Evolutionary conservation across 2,888 invertebrate species (phyloP).

Genomic region (Notodonta dromedarius): DNA sequence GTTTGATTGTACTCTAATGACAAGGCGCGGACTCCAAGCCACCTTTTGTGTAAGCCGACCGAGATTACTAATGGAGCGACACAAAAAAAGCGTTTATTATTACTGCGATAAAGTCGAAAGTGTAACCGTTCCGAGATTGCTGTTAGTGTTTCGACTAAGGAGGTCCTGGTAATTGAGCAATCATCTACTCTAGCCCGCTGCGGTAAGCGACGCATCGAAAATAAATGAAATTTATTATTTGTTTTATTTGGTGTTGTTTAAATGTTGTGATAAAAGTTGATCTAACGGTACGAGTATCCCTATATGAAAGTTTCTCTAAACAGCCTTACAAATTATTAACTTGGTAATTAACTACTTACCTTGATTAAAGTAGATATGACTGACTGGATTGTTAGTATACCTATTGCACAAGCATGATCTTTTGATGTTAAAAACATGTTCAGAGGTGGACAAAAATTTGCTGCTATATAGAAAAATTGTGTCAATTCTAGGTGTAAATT

Average conservation of each 20-base stretch:
- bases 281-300: no score
- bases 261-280: not conserved
- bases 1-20: conserved; percentile 83
- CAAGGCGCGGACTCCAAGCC: conserved; percentile 78
- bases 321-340: no score
- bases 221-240: conserved; percentile 79
- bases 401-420: no score
- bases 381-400: no score
- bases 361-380: no score
- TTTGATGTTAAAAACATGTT: no score
- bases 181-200: conserved; percentile 81
- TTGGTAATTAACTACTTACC: no score
- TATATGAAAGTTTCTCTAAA: not conserved
- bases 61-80: conserved; percentile 59
- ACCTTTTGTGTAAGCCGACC: conserved; percentile 80
- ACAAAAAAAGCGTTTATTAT: conserved; percentile 69
- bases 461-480: no score
- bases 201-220: conserved; percentile 78
- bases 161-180: conserved; percentile 84
- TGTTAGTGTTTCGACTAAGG: conserved; percentile 79
- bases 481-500: no score
- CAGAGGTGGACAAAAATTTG: no score
- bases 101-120: conserved; percentile 68
- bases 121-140: conserved; percentile 51
- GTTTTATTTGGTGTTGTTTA: conserved; percentile 58